phyloP scores from a whole-genome alignment of 1,140 invertebrate species.

The Grapholita molesta region DNA sequence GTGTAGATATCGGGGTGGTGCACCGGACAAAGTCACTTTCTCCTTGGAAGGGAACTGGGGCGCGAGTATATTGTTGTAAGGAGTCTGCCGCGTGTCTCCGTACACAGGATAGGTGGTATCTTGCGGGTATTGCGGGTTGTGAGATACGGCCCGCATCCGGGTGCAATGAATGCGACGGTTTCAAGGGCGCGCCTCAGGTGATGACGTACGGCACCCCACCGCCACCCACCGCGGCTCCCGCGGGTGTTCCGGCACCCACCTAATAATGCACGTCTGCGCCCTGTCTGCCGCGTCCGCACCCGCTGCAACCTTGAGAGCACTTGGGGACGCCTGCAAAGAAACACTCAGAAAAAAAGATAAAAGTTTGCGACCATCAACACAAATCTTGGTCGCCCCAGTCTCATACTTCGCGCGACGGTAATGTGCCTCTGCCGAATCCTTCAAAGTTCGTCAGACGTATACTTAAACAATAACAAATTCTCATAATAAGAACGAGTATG shows the following conservation, averaged over 20 bases:
- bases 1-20: background rate
- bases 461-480: background rate
- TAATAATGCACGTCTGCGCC: slow-evolving; percentile 78
- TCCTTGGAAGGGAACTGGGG: background rate
- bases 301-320: slow-evolving; percentile 72
- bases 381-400: background rate
- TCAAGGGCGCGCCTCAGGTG: slow-evolving; percentile 76
- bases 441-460: background rate
- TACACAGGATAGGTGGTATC: slow-evolving; percentile 42
- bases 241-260: slow-evolving; percentile 74
- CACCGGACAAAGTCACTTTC: background rate
- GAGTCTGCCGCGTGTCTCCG: slow-evolving; percentile 22
- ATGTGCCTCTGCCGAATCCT: background rate
- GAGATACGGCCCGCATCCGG: slow-evolving; percentile 69
- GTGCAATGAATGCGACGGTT: slow-evolving; percentile 77
- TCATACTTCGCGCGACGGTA: background rate
- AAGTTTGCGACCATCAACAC: background rate
- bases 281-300: slow-evolving; percentile 73
- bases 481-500: background rate
- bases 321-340: slow-evolving; percentile 38
- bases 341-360: slow-evolving; percentile 30
- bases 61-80: background rate
- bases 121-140: slow-evolving; percentile 54
- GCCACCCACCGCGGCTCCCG: slow-evolving; percentile 50
- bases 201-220: slow-evolving; percentile 72